phyloP scores from a whole-genome alignment of 1,140 invertebrate genomes.

The Euwallacea fornicatus region DNA sequence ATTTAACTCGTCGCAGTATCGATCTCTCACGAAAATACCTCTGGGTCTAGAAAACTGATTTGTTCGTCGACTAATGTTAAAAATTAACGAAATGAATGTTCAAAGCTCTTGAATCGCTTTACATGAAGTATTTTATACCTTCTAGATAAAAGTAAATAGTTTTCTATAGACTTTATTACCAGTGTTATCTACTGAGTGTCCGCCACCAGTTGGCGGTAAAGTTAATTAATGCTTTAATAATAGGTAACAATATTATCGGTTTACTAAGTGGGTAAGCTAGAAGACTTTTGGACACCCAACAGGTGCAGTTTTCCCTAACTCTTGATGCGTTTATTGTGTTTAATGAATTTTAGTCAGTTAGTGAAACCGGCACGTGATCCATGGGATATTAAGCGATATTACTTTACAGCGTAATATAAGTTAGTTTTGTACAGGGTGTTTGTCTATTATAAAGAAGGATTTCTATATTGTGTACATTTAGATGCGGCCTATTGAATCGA shows the following conservation, averaged over 20 bases:
- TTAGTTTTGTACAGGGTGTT: conserved; percentile 35
- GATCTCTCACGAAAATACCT: not conserved
- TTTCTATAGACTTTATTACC: conserved; percentile 36
- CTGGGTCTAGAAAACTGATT: conserved; percentile 5
- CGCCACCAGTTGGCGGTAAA: conserved; percentile 8
- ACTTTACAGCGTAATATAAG: not conserved
- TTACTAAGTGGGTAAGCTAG: too few relatives aligned
- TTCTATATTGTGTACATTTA: conserved; percentile 6
- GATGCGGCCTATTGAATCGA: not conserved
- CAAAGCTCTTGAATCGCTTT: conserved; percentile 29
- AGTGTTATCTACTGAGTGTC: conserved; percentile 17
- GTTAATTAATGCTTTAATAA: not conserved
- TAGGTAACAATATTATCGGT: too few relatives aligned
- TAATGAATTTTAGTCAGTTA: too few relatives aligned
- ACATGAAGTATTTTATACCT: conserved; percentile 38
- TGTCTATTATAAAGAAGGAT: conserved; percentile 31
- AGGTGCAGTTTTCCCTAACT: too few relatives aligned
- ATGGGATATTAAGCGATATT: too few relatives aligned
- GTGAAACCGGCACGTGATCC: too few relatives aligned
- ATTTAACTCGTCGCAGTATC: too few relatives aligned
- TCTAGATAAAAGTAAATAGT: conserved; percentile 34
- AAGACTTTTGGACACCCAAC: too few relatives aligned
- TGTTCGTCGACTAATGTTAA: not conserved
- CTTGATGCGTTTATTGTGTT: too few relatives aligned
- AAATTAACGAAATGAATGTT: not conserved